Conservation (phyloP, 2,113 vertebrate species). For the Hypocryptadius cinnamomeus region DNA sequence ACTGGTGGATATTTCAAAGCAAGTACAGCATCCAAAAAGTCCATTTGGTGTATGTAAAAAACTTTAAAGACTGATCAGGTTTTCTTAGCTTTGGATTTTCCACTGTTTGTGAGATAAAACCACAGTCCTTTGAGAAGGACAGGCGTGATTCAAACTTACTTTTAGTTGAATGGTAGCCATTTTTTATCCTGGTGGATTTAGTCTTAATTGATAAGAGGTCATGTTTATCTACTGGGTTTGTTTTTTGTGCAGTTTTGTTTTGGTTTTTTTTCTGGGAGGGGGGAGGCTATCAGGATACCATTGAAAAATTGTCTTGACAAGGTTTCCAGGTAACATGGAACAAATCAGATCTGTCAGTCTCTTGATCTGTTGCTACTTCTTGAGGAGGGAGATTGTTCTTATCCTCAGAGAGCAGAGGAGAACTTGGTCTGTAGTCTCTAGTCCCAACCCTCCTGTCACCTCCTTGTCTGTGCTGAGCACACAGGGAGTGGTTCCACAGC, state of each 20-base stretch:
- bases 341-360: neutral
- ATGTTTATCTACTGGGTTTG: neutral
- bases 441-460: neutral
- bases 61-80: neutral
- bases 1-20: neutral
- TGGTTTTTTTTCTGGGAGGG: neutral
- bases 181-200: neutral
- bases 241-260: neutral
- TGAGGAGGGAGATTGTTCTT: neutral
- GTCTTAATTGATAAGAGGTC: neutral
- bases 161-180: neutral
- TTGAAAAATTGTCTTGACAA: neutral
- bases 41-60: neutral
- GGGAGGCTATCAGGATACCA: neutral
- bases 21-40: neutral
- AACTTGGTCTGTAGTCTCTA: neutral
- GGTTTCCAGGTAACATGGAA: neutral
- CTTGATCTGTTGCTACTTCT: neutral
- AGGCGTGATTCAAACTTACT: neutral
- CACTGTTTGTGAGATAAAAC: neutral
- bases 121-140: neutral
- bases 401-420: neutral
- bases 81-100: neutral
- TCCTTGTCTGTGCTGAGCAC: neutral
- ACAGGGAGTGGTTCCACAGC: neutral